Percentiles rank a stretch among this genome's conserved stretches.
Conservation (phyloP, 1,140 invertebrate species). For the Drosophila nigrodunni region DNA sequence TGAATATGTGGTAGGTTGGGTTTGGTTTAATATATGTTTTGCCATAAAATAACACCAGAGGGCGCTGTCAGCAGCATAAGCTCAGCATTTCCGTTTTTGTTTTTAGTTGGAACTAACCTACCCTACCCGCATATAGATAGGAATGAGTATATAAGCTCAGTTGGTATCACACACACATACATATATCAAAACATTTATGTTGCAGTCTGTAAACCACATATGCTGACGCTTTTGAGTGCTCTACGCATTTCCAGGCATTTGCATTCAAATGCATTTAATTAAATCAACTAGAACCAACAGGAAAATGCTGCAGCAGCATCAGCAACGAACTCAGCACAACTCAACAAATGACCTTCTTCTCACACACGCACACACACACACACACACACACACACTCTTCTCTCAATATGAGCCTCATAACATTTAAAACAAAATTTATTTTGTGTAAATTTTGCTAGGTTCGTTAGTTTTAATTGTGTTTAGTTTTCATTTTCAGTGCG, state of each 20-base stretch:
- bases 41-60: slow-evolving; percentile 77
- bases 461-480: slow-evolving; percentile 81
- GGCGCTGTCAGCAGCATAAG: slow-evolving; percentile 77
- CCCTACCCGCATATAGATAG: slow-evolving; percentile 1
- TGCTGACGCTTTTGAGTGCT: slow-evolving; percentile 65
- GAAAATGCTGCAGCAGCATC: slow-evolving; percentile 67
- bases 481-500: slow-evolving; percentile 70
- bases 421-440: slow-evolving; percentile 80
- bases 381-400: not conserved
- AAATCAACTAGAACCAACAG: slow-evolving; percentile 80
- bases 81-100: slow-evolving; percentile 74
- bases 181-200: slow-evolving; percentile 58
- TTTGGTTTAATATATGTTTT: slow-evolving; percentile 59
- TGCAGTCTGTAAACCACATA: slow-evolving; percentile 60
- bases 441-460: slow-evolving; percentile 78
- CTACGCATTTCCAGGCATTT: slow-evolving; percentile 74
- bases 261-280: slow-evolving; percentile 81
- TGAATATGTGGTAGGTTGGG: slow-evolving; percentile 46
- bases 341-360: slow-evolving; percentile 40
- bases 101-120: slow-evolving; percentile 67
- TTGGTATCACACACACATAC: slow-evolving; percentile 9
- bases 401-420: slow-evolving; percentile 71
- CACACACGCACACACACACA: not conserved
- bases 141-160: not conserved
- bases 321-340: slow-evolving; percentile 25